Evolutionary conservation across 2,888 invertebrate genomes (phyloP).

Genomic region (Bombylius discolor): DNA sequence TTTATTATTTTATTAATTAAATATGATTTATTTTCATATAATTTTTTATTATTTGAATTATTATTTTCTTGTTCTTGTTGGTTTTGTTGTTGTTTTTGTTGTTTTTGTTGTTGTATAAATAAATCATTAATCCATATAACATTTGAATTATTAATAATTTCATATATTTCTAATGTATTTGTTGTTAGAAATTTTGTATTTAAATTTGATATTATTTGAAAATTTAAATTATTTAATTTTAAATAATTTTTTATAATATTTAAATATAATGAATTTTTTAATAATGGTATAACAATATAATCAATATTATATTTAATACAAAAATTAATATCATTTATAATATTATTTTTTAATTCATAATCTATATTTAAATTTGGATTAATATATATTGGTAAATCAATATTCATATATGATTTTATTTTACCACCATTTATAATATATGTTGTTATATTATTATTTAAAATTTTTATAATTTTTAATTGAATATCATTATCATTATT

Average conservation of each 20-base stretch:
- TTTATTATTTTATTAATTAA: slow-evolving; percentile 20
- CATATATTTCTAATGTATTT: slow-evolving; percentile 26
- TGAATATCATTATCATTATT: neutral
- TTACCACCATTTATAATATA: slow-evolving; percentile 22
- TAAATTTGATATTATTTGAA: neutral
- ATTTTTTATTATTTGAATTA: too few relatives aligned
- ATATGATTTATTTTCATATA: too few relatives aligned
- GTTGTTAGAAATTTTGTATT: neutral
- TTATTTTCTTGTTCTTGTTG: too few relatives aligned
- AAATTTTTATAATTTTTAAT: slow-evolving; percentile 21
- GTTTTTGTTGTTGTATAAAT: neutral
- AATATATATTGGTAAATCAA: slow-evolving; percentile 26
- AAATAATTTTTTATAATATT: slow-evolving; percentile 18
- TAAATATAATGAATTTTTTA: slow-evolving; percentile 23
- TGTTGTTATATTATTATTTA: slow-evolving; percentile 19
- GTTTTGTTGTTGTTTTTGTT: neutral
- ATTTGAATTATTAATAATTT: slow-evolving; percentile 25
- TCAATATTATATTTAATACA: slow-evolving; percentile 23
- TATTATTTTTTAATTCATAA: slow-evolving; percentile 17
- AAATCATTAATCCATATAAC: slow-evolving; percentile 29
- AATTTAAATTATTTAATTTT: slow-evolving; percentile 11
- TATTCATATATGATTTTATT: slow-evolving; percentile 26
- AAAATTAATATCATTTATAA: slow-evolving; percentile 21
- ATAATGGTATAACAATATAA: slow-evolving; percentile 24
- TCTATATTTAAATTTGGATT: neutral